phyloP scores from a whole-genome alignment of 1,140 invertebrate genomes.

The Melitaea cinxia region DNA sequence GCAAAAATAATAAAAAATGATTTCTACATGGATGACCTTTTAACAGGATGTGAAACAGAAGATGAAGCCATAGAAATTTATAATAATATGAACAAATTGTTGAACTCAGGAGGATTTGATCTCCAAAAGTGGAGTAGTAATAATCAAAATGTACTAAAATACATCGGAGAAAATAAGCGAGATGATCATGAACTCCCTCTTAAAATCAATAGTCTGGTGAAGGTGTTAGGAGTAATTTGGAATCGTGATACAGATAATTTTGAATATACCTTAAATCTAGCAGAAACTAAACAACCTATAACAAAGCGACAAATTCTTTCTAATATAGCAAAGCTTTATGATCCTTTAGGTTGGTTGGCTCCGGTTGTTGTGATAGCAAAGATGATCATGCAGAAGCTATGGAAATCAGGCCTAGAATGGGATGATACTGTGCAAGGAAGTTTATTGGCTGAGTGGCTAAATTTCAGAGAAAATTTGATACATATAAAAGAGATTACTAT shows the following conservation, averaged over 20 bases:
- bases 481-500: slow-evolving; percentile 13
- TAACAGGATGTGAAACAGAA: too few relatives aligned
- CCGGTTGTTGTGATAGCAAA: slow-evolving; percentile 29
- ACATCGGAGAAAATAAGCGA: slow-evolving; percentile 7
- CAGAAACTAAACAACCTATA: slow-evolving; percentile 10
- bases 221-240: slow-evolving; percentile 35
- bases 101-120: slow-evolving; percentile 25
- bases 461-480: slow-evolving; percentile 13
- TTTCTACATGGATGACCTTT: too few relatives aligned
- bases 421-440: slow-evolving; percentile 23
- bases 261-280: slow-evolving; percentile 24
- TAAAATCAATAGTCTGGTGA: slow-evolving; percentile 28
- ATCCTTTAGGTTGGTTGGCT: slow-evolving; percentile 45
- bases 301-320: slow-evolving; percentile 54
- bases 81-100: slow-evolving; percentile 27
- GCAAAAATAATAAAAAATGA: too few relatives aligned
- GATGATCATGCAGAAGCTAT: slow-evolving; percentile 30
- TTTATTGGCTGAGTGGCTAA: slow-evolving; percentile 31
- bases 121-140: slow-evolving; percentile 38
- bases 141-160: slow-evolving; percentile 15
- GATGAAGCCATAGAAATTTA: slow-evolving; percentile 20
- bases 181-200: slow-evolving; percentile 13
- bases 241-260: slow-evolving; percentile 37
- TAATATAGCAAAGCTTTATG: slow-evolving; percentile 54
- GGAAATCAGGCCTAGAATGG: slow-evolving; percentile 28